Evolutionary conservation across 2,888 invertebrate species (phyloP).

Genomic region (Drosophila subsilvestris): DNA sequence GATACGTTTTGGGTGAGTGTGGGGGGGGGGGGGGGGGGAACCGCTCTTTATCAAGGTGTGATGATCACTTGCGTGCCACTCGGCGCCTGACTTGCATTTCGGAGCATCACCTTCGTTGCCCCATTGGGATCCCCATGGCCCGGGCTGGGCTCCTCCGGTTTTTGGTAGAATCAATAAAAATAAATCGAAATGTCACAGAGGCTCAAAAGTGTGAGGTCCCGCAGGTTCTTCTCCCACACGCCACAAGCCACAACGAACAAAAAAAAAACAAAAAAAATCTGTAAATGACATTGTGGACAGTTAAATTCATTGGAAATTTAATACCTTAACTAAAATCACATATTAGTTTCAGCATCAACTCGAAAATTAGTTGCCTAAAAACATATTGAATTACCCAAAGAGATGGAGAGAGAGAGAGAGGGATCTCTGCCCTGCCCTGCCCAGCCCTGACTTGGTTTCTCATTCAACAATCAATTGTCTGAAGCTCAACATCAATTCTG

Average conservation of each 20-base stretch:
- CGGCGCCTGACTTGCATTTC: slow-evolving; percentile 81
- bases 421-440: too few species aligned
- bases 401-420: neutral
- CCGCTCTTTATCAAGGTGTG: slow-evolving; percentile 73
- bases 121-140: neutral
- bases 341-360: slow-evolving; percentile 57
- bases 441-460: neutral
- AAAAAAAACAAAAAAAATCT: slow-evolving; percentile 30
- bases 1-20: slow-evolving; percentile 65
- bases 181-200: slow-evolving; percentile 80
- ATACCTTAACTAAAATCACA: slow-evolving; percentile 26
- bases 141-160: slow-evolving; percentile 31
- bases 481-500: slow-evolving; percentile 66
- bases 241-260: neutral
- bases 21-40: slow-evolving; percentile 10
- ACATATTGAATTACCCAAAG: slow-evolving; percentile 63
- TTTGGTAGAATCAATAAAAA: slow-evolving; percentile 72
- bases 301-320: slow-evolving; percentile 54
- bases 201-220: slow-evolving; percentile 75
- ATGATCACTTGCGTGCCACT: slow-evolving; percentile 79
- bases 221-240: slow-evolving; percentile 51
- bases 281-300: slow-evolving; percentile 74
- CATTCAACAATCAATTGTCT: slow-evolving; percentile 69
- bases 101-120: slow-evolving; percentile 42
- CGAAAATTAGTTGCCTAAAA: slow-evolving; percentile 55